Evolutionary conservation across 2,113 vertebrate genomes (phyloP), one percentile per base, ranked within the genome.

Genomic region (Rhynchomys soricoides): DNA sequence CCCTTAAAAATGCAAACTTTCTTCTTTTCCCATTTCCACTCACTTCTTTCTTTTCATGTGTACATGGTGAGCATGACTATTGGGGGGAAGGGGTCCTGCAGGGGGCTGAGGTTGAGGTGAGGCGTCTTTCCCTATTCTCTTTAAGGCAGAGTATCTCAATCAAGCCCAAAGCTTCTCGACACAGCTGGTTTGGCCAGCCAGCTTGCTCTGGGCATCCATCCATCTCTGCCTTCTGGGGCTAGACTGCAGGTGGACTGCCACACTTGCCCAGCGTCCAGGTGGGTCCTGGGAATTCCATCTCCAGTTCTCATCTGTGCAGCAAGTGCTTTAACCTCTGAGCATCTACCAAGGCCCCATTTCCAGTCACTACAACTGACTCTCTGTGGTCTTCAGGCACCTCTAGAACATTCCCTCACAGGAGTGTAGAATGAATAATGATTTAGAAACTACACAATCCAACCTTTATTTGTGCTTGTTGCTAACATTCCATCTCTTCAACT

Each of bases 1-100:
- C 10, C 62, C 55, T 96, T 89, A 96, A 90, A 89, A 95, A 57
- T 7, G 68, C 62, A 90, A 86, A 74, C 3, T 70, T 96, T 71
- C 43, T 81, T 66, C 86, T 40, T 78, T 75, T 48, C 40, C 79
- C 24, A 19, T 85, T 45, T 85, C 40, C n/a, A 31, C 55, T 66
- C 62, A 21, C 34, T 45, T 34, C 83, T 86, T 85, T 34, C 82
- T 86, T 64, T 48, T 34, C 43, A 48, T 34, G 9, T 66, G 83
- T 66, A 48, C 29, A 37, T 5, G 34, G 17, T 37, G 45, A 48
- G 29, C 10, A n/a, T n/a, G n/a, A n/a, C n/a, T n/a, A n/a, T n/a
- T n/a, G n/a, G n/a, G n/a, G n/a, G n/a, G n/a, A n/a, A n/a, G n/a
- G n/a, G n/a, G n/a, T 68, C 66, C 31, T 68, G 12, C 66, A 68